Base-by-base conservation (phyloP, 2,888 invertebrate species). In the Matsumyia berberina region DNA sequence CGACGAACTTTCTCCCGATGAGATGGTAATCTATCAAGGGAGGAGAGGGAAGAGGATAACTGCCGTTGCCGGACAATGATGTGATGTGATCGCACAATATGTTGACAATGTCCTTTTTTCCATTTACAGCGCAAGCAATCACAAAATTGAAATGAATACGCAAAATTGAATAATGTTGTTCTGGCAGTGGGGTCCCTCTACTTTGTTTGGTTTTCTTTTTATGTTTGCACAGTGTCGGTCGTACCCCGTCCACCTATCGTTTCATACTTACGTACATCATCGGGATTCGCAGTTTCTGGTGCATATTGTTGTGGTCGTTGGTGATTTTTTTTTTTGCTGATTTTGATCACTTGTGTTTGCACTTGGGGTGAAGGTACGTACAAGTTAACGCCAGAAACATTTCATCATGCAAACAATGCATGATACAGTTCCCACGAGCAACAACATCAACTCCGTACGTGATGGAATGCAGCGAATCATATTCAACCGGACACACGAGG, bases 61-160 rank as follows among this genome's bases (percentile, higher is more conserved):
- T 9, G 46, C 17, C 17, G 17, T 49, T 33, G 67, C 37, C 24
- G 69, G 66, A 80, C 79, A 73, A 58, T 70, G 66, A 67, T 74
- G 55, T 37, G 15, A 60, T 82, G 72, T 73, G 83, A 78, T 74
- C 78, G 31, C 46, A 69, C 78, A 83, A 78, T 78, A 73, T 78
- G 78, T 73, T 78, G 82, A 73, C 72, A 73, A 73, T 78, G 83
- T 73, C 83, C 73, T 62, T 69, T 70, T 69, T 69, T 69, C 29
- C 62, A 67, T 69, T 67, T 62, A 49, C 72, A 72, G 46, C 53
- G 67, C 62, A 73, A 62, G 73, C 83, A 73, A 73, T 83, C 73
- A 74, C 67, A 31, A 62, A 74, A 78, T 69, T 78, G 73, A 79
- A 83, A 78, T 83, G 78, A 78, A 83, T 78, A 83, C 73, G 67